These are phyloP conservation scores for Glyptemys insculpta DNA, from an alignment of 2,797 vertebrate genomes.

Conservation along the genomic window DNA sequence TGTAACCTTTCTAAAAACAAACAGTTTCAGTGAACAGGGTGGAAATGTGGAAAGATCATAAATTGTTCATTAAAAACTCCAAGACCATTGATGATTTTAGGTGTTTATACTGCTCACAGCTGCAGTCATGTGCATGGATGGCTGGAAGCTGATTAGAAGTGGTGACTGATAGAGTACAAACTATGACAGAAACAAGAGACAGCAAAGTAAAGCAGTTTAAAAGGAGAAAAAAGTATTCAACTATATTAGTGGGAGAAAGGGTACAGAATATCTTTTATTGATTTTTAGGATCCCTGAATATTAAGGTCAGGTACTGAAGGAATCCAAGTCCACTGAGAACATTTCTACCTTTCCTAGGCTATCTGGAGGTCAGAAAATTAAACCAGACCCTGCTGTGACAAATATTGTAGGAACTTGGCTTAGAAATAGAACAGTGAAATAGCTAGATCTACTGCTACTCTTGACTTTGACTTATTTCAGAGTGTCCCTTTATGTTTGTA, in stretches of 20 bases:
- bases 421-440: background rate
- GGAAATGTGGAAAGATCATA: background rate
- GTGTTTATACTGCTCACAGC: background rate
- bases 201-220: background rate
- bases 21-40: background rate
- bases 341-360: background rate
- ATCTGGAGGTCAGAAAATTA: background rate
- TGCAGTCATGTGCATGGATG: background rate
- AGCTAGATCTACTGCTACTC: background rate
- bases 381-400: background rate
- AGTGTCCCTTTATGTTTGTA: background rate
- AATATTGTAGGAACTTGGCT: background rate
- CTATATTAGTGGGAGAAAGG: background rate
- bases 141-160: background rate
- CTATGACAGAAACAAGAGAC: background rate
- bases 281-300: background rate
- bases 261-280: background rate
- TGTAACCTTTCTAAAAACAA: background rate
- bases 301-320: background rate
- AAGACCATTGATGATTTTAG: background rate
- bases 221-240: background rate
- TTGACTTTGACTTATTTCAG: background rate
- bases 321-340: background rate
- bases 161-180: rapidly evolving
- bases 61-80: background rate